Evolutionary conservation across 2,888 invertebrate species (phyloP), one percentile per base, ranked within the genome.

Genomic region (Heliconius cydno): DNA sequence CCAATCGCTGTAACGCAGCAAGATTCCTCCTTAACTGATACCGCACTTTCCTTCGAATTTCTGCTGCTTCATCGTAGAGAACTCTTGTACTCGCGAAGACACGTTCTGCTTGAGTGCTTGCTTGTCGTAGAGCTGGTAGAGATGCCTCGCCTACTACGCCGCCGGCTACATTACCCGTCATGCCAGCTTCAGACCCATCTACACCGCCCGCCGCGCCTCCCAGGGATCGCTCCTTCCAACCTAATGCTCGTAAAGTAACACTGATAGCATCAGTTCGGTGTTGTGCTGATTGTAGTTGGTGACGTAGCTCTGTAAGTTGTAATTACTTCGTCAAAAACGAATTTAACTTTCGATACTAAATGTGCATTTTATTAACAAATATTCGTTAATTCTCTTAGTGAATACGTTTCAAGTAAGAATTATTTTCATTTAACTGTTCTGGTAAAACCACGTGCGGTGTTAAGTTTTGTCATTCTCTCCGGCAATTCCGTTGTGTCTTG

Each of bases 1-100:
- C 97, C 80, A 97, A 95, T 15, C 95, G 90, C 84, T 96, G 96
- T 66, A 96, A 85, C 82, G 96, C 95, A 0, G 95, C 88, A 10
- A 96, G 88, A 82, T 95, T 93, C 12, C 96, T 91, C 41, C 95
- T 90, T 82, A 96, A 86, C 75, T 93, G 91, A 84, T 96, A 95
- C 2, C 92, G 88, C 34, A 95, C 95, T 22, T 94, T 89, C 70
- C 95, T 88, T 57, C 95, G 87, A 68, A 95, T 88, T 83, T 95
- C 95, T 10, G 93, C 92, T 7, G 94, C 95, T 82, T 95, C 95
- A 79, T 94, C 94, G 83, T 95, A 94, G 57, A 95, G 83, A 30
- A 90, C 94, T 2, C 95, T 84, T 13, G 94, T 90, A 22, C 89
- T 91, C 1, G 90, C 92, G 82, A 93, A 94, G 76, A 95, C 93